phyloP scores from a whole-genome alignment of 2,888 invertebrate species.

The Nymphalis polychloros region DNA sequence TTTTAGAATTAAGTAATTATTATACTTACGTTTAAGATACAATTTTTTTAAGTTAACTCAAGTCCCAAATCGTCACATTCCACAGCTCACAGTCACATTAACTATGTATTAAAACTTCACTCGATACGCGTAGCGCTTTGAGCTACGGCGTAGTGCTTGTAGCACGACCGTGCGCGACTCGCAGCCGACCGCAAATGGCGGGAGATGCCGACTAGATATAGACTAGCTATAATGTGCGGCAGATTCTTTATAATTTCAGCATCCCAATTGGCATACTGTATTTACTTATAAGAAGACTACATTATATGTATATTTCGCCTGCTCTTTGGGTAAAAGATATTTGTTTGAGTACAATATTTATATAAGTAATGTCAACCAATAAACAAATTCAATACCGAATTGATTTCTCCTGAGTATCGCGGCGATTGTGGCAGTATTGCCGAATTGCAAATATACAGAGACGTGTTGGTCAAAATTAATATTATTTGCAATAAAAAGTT shows the following conservation, averaged over 20 bases:
- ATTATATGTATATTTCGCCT: slow-evolving; percentile 38
- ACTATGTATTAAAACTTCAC: slow-evolving; percentile 33
- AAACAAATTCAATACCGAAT: not conserved
- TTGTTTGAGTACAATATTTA: not conserved
- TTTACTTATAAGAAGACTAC: slow-evolving; percentile 11
- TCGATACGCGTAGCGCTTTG: slow-evolving; percentile 46
- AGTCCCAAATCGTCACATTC: slow-evolving; percentile 35
- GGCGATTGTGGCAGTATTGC: not conserved
- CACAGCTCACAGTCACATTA: slow-evolving; percentile 35
- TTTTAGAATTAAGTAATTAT: too few species aligned
- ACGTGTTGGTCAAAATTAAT: not conserved
- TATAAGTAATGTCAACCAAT: not conserved
- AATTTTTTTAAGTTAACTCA: slow-evolving; percentile 24
- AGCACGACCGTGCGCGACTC: slow-evolving; percentile 58
- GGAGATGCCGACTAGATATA: slow-evolving; percentile 40
- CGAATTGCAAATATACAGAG: too few species aligned
- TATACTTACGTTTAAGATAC: slow-evolving; percentile 26
- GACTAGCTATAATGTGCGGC: slow-evolving; percentile 10
- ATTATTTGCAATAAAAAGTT: too few species aligned
- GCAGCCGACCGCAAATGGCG: slow-evolving; percentile 60
- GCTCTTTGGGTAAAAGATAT: slow-evolving; percentile 39
- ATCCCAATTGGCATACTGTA: slow-evolving; percentile 40
- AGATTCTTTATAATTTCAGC: slow-evolving; percentile 31
- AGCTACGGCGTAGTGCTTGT: slow-evolving; percentile 57
- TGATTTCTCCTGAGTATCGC: not conserved